Evolutionary conservation across 2,113 vertebrate genomes (phyloP), one percentile per base, ranked within the genome.

Genomic region (Seriola rivoliana): DNA sequence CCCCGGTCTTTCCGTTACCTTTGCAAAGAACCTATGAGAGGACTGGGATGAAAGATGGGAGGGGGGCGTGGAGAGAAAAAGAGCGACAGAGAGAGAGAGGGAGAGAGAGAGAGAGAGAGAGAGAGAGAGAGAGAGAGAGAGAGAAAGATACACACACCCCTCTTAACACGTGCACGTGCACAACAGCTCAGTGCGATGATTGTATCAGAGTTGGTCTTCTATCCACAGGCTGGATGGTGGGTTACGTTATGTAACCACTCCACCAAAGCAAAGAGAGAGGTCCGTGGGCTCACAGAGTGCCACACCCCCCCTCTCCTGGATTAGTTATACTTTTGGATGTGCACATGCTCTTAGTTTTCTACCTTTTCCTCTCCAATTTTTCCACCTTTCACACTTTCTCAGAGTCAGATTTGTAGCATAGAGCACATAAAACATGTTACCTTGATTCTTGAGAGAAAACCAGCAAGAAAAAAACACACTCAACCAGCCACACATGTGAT

Each of bases 11-110:
- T 57, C 44, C 67, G 64, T 71, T 86, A 82, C 89, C 91, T 93
- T 85, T 71, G 64, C 48, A 23, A 19, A 12, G 59, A 81, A 84
- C 92, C 92, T 91, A 93, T 93, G 23, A 63, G 81, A 85, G 81
- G 9, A 67, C 78, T 16, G 82, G 79, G 81, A 82, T 72, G 70
- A 29, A 46, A 40, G 36, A 82, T 57, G 75, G 71, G 83, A 86
- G 88, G 85, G 85, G 91, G 90, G 85, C 86, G 87, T 90, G 81
- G 78, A 80, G 73, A 83, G 29, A 25, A 40, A 23, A 10, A 60
- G 57, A 60, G 59, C 36, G 50, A 52, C 54, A 5, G 8, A 55
- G 19, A 21, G 50, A 54, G 50, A 21, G 21, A 54, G 46, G 17
- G 46, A 8, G 21, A 10, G 21, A 10, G 78, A 75, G 75, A 81